Conservation (phyloP, 2,797 vertebrate species). For the Megaceryle alcyon region DNA sequence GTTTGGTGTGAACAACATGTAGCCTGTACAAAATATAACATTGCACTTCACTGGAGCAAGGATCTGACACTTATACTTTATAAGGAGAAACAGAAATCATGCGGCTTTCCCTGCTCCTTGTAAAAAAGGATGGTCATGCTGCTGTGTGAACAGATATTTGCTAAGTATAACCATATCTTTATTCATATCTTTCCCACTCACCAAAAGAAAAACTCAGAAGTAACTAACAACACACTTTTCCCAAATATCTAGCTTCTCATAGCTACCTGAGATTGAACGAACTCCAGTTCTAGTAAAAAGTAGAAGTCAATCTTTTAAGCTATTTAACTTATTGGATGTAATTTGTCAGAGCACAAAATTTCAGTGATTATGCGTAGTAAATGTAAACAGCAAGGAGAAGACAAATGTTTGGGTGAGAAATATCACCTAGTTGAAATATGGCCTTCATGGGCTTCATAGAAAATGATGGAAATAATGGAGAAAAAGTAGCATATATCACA, state of each 20-base stretch:
- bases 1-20: conserved; percentile 7
- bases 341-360: background rate
- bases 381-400: background rate
- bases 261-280: background rate
- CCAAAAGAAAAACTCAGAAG: background rate
- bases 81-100: background rate
- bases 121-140: background rate
- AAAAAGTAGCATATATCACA: background rate
- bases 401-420: background rate
- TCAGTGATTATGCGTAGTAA: background rate
- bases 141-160: background rate
- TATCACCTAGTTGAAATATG: background rate
- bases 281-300: background rate
- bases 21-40: background rate
- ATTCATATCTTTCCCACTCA: background rate
- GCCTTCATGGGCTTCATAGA: background rate
- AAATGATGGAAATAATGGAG: background rate
- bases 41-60: background rate
- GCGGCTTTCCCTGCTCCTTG: background rate
- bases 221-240: background rate
- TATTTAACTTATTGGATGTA: background rate
- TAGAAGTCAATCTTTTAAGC: background rate
- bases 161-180: background rate
- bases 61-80: background rate
- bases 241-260: background rate